Evolutionary conservation across 1,140 invertebrate species (phyloP).

Genomic region (Hylaeus anthracinus): DNA sequence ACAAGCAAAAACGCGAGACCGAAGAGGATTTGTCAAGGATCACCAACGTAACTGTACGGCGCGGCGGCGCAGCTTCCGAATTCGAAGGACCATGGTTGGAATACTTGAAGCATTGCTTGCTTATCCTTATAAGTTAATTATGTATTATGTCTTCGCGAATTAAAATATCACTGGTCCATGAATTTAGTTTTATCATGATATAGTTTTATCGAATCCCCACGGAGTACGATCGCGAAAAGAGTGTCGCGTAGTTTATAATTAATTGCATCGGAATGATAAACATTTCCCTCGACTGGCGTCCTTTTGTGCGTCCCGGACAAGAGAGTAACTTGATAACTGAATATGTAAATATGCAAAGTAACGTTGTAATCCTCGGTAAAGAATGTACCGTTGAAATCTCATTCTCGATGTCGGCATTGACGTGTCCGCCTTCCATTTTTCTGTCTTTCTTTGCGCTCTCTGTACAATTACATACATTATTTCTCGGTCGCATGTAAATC

Average conservation of each 20-base stretch:
- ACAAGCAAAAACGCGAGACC: neutral
- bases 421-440: slow-evolving; percentile 20
- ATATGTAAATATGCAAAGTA: slow-evolving; percentile 60
- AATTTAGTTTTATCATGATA: no score
- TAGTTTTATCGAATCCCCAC: no score
- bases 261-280: neutral
- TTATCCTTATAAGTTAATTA: no score
- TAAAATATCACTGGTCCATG: no score
- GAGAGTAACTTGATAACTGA: slow-evolving; percentile 30
- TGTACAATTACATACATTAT: slow-evolving; percentile 47
- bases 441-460: neutral
- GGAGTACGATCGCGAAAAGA: neutral
- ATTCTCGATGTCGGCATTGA: slow-evolving; percentile 1
- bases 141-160: no score
- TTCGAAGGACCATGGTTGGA: no score
- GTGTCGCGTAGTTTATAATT: neutral
- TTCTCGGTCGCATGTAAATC: slow-evolving; percentile 26
- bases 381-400: slow-evolving; percentile 54
- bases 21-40: neutral
- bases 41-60: no score
- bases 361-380: slow-evolving; percentile 52
- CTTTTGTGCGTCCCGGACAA: neutral
- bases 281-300: neutral
- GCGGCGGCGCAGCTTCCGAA: no score
- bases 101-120: no score